Evolutionary conservation across 2,113 vertebrate species (phyloP), one percentile per base, ranked within the genome.

Genomic region (Mastomys natalensis): DNA sequence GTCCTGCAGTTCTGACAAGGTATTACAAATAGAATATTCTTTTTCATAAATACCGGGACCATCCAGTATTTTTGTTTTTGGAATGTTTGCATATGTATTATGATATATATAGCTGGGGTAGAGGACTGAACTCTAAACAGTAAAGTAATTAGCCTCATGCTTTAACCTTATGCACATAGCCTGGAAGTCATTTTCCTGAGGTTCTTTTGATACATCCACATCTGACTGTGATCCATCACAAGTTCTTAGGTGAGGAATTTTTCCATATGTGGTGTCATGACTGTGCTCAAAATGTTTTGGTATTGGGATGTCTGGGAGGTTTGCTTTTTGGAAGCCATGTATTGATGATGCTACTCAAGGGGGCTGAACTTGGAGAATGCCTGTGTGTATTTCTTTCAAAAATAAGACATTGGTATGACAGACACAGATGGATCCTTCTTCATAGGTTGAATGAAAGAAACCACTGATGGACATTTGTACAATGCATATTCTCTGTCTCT

Each of bases 401-500:
- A 22, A 37, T 16, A n/a, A 2, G 48, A 16, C 19, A 78, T 15
- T 29, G 13, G 5, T 48, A 37, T 26, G 29, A 66, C 21, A 31
- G 40, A 22, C 66, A 40, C 16, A 40, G 7, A 9, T 17, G n/a
- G 17, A 48, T 1, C 29, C 64, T 45, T 9, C 11, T 62, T 58
- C 72, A 43, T 19, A 51, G 62, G 15, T 55, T 24, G 76, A 53
- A 24, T 43, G 53, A 64, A 21, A 10, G 76, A 53, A 34, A 13
- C 5, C 5, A 21, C 2, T 1, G 0, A 12, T 4, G 24, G 26
- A 9, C 24, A 26, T 13, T 7, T 76, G 22, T 0, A 3, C 29
- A 51, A 3, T 1, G 3, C 0, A 17, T 13, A 72, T n/a, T 34
- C 7, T 9, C 24, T 7, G 8, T 40, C 2, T 3, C 11, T 60